Evolutionary conservation across 2,797 vertebrate species (phyloP).

Genomic region (Propithecus deckenii): DNA sequence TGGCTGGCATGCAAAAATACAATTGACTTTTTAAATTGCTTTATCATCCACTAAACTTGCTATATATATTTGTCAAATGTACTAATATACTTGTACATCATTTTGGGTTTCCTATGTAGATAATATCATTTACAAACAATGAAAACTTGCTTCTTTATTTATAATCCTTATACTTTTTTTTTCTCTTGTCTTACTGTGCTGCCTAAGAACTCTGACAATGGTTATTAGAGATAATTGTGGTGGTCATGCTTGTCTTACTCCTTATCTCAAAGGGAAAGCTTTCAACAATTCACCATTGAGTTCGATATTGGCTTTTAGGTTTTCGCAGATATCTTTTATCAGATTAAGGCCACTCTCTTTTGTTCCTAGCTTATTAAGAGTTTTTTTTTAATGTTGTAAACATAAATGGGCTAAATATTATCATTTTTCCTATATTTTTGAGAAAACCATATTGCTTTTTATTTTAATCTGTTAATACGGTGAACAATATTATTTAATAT

Average conservation of each 20-base stretch:
- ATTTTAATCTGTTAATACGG: background rate
- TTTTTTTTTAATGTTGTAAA: background rate
- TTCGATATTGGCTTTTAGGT: background rate
- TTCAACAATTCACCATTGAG: background rate
- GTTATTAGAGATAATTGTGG: background rate
- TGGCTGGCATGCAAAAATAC: background rate
- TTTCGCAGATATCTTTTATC: background rate
- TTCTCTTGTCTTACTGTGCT: background rate
- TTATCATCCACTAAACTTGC: background rate
- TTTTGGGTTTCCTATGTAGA: background rate
- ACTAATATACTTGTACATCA: background rate
- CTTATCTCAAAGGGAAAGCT: background rate
- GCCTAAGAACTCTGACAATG: background rate
- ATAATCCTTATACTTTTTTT: background rate
- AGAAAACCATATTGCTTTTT: background rate
- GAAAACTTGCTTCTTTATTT: background rate
- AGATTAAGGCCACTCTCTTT: background rate
- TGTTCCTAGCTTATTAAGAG: background rate
- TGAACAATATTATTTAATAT: background rate
- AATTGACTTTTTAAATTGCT: background rate
- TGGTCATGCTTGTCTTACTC: background rate
- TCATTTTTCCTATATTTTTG: background rate
- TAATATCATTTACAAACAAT: background rate
- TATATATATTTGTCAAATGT: background rate
- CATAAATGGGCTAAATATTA: background rate